Conservation (phyloP, 1,140 invertebrate genomes). For the Caenorhabditis inopinata region DNA sequence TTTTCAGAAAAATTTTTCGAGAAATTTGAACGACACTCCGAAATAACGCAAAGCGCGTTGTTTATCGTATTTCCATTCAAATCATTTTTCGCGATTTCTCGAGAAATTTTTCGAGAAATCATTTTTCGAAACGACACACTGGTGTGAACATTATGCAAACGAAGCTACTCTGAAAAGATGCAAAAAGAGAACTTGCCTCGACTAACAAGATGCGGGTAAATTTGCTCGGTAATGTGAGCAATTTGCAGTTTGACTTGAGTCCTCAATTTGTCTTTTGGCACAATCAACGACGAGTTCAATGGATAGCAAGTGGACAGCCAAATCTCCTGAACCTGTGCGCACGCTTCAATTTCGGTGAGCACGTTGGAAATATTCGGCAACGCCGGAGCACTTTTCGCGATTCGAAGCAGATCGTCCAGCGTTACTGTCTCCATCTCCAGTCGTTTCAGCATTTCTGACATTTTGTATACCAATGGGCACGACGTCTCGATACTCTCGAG, state of each 20-base stretch:
- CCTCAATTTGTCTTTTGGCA: slow-evolving; percentile 41
- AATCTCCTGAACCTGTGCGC: slow-evolving; percentile 45
- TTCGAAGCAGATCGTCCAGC: slow-evolving; percentile 43
- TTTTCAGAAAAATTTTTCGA: no score
- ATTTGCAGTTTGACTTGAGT: slow-evolving; percentile 42
- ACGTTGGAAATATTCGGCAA: slow-evolving; percentile 46
- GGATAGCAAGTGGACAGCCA: slow-evolving; percentile 51
- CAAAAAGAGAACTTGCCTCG: slow-evolving; percentile 17
- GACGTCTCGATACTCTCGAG: slow-evolving; percentile 31
- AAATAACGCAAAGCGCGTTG: no score
- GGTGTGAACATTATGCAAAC: no score
- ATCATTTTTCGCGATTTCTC: no score
- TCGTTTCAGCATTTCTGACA: slow-evolving; percentile 46
- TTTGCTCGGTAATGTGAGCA: slow-evolving; percentile 38
- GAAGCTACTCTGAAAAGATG: no score
- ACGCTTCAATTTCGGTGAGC: slow-evolving; percentile 45
- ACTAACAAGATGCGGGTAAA: slow-evolving; percentile 48
- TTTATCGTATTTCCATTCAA: no score
- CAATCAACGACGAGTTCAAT: slow-evolving; percentile 42
- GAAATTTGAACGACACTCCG: no score
- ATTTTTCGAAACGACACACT: no score
- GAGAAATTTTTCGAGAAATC: no score
- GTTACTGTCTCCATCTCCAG: slow-evolving; percentile 47
- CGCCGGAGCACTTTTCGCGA: slow-evolving; percentile 37
- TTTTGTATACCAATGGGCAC: slow-evolving; percentile 45